phyloP scores from a whole-genome alignment of 2,113 vertebrate genomes.

The Coptodon rendalli region DNA sequence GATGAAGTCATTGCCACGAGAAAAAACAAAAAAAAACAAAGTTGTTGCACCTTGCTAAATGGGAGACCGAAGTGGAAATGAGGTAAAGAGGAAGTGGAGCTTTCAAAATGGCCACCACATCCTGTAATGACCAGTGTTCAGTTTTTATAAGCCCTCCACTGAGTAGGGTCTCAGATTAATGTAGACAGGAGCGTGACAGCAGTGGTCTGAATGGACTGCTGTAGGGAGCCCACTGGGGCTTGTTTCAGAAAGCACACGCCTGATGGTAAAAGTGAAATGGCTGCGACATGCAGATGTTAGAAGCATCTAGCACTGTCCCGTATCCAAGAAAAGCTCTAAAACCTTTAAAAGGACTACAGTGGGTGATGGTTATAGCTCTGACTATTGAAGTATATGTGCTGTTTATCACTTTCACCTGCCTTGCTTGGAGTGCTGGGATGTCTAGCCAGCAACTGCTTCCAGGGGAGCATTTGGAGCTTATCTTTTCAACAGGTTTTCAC shows the following conservation, averaged over 20 bases:
- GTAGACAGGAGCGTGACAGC: constrained; percentile 43
- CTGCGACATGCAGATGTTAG: constrained; percentile 63
- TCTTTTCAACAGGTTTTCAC: constrained; percentile 57
- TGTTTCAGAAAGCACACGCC: constrained; percentile 36
- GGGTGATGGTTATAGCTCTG: constrained; percentile 38
- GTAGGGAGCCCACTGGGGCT: constrained; percentile 45
- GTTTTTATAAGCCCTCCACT: constrained; percentile 48
- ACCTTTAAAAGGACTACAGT: constrained; percentile 32
- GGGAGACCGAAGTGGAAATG: background rate
- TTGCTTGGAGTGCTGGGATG: background rate
- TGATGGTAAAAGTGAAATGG: constrained; percentile 58
- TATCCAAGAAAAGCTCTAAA: constrained; percentile 48
- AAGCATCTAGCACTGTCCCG: constrained; percentile 38
- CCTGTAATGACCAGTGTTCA: constrained; percentile 21
- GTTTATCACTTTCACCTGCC: constrained; percentile 56
- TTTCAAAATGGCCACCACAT: constrained; percentile 49
- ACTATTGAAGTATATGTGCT: constrained; percentile 30
- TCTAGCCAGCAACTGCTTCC: constrained; percentile 8
- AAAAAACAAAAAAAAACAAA: background rate
- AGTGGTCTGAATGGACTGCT: constrained; percentile 57
- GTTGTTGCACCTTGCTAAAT: constrained; percentile 26
- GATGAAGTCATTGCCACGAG: constrained; percentile 44
- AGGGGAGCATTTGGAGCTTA: constrained; percentile 39
- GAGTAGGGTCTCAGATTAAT: constrained; percentile 46
- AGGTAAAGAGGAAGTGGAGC: constrained; percentile 28